phyloP scores from a whole-genome alignment of 2,113 vertebrate species.

The Balaeniceps rex region DNA sequence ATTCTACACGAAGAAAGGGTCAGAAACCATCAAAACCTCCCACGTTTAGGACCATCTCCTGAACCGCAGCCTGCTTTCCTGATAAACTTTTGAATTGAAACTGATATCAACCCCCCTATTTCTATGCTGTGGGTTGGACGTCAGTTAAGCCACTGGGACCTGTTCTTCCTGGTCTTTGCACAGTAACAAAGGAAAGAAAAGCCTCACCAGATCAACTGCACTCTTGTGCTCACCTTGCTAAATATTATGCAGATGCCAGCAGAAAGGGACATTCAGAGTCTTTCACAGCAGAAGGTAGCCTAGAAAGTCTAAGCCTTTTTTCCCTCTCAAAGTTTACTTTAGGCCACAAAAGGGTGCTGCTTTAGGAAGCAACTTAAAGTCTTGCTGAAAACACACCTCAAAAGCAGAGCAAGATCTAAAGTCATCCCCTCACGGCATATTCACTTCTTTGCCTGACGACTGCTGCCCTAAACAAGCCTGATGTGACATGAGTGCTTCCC shows the following conservation, averaged over 20 bases:
- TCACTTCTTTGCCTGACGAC: no score
- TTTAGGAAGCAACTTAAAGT: background rate
- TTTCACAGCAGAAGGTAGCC: background rate
- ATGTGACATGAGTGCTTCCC: background rate
- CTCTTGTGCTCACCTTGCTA: background rate
- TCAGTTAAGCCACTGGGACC: background rate
- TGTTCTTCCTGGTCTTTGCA: background rate
- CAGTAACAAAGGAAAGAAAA: background rate
- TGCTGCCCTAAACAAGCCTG: background rate
- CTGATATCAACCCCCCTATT: no score
- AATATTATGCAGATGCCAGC: background rate
- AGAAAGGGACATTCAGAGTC: background rate
- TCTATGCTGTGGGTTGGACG: fast-evolving
- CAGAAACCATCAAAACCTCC: background rate
- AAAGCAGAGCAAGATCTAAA: background rate
- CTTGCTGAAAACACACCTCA: background rate
- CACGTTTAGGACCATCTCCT: background rate
- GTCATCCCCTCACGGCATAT: no score
- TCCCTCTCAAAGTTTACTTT: background rate
- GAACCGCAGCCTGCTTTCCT: background rate
- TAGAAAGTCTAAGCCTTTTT: no score
- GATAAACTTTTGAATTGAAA: background rate
- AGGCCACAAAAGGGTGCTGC: background rate
- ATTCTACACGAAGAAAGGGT: background rate
- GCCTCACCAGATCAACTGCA: background rate